phyloP scores from a whole-genome alignment of 1,140 invertebrate species.

The Micrasema minimum region DNA sequence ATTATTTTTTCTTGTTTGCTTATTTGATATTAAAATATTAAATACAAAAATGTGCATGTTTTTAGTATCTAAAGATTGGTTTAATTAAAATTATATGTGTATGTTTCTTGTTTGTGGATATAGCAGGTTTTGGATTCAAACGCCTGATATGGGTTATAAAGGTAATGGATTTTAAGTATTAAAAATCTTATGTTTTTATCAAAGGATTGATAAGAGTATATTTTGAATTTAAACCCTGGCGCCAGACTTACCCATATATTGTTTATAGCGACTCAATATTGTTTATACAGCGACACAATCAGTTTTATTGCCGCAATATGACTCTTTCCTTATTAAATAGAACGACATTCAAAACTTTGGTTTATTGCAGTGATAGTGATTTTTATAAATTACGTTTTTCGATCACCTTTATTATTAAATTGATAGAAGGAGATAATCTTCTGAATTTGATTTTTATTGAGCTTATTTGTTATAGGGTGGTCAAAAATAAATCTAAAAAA shows the following conservation, averaged over 20 bases:
- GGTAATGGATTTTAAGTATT: slow-evolving; percentile 5
- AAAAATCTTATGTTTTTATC: slow-evolving; percentile 8
- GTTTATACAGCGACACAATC: slow-evolving; percentile 7
- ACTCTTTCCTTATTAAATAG: slow-evolving; percentile 12
- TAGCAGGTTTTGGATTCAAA: too few relatives aligned
- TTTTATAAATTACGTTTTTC: too few relatives aligned
- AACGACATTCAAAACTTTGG: slow-evolving; percentile 3
- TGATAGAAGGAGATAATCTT: neutral
- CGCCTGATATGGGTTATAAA: slow-evolving; percentile 19
- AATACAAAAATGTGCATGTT: too few relatives aligned
- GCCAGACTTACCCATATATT: slow-evolving; percentile 22
- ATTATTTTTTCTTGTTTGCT: too few relatives aligned
- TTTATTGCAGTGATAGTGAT: slow-evolving; percentile 14
- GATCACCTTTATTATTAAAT: slow-evolving; percentile 30
- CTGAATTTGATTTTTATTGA: slow-evolving; percentile 21
- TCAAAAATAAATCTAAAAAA: neutral
- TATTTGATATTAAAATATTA: too few relatives aligned
- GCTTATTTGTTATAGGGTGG: neutral
- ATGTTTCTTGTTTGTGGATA: too few relatives aligned
- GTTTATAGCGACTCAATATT: slow-evolving; percentile 1
- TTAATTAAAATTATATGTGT: too few relatives aligned
- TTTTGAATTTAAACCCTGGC: neutral
- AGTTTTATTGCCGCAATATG: slow-evolving; percentile 19
- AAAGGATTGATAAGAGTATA: slow-evolving; percentile 14
- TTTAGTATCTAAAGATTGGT: too few relatives aligned